A percentile compares a stretch with the other conserved stretches of the same genome.
Evolutionary conservation across 2,113 vertebrate species (phyloP).

Genomic region (Ceyx margarethae): DNA sequence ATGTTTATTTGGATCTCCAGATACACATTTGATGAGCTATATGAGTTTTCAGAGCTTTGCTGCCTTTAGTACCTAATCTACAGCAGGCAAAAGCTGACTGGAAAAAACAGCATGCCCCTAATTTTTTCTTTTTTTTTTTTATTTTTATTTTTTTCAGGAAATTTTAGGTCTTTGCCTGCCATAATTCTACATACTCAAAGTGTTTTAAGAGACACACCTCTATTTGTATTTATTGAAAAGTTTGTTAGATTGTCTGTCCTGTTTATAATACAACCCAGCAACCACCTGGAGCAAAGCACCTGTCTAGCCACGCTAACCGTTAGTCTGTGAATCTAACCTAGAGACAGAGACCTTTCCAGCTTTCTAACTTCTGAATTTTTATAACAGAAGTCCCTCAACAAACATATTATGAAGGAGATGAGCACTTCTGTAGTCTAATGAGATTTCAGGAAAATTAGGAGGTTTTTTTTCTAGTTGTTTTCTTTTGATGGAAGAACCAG

Average conservation of each 20-base stretch:
- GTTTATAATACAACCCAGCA: background rate
- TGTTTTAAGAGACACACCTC: background rate
- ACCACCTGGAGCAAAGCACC: constrained; percentile 22
- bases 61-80: background rate
- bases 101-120: background rate
- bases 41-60: background rate
- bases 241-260: background rate
- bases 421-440: background rate
- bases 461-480: background rate
- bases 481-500: background rate
- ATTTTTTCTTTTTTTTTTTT: fast-evolving
- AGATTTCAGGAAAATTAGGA: background rate
- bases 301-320: background rate
- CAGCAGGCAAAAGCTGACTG: background rate
- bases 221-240: background rate
- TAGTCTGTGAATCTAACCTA: background rate
- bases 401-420: background rate
- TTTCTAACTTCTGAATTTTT: background rate
- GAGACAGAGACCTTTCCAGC: background rate
- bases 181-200: background rate
- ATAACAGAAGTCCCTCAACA: background rate
- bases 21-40: background rate
- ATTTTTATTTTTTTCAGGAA: background rate
- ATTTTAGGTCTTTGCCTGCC: background rate
- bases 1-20: background rate